These are phyloP conservation scores for Sebastolobus altivelis DNA, from an alignment of 2,797 vertebrate genomes.

Conservation along the genomic window DNA sequence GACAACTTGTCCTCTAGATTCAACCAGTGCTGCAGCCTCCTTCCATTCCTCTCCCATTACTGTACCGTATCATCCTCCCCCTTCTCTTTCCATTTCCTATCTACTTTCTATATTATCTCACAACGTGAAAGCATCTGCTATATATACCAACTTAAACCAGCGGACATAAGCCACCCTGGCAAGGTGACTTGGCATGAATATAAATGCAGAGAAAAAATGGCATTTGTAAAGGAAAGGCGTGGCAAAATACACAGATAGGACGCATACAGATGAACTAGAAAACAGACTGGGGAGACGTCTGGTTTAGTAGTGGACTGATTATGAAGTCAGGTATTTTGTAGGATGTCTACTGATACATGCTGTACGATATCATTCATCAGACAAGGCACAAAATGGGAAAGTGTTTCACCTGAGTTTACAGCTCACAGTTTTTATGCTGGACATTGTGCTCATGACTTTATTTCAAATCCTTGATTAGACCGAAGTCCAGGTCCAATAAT, in stretches of 20 bases:
- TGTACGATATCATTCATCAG: background rate
- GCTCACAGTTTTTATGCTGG: background rate
- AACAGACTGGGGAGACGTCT: conserved; percentile 4
- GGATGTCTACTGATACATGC: background rate
- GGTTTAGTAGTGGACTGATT: background rate
- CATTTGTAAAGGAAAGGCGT: conserved; percentile 32
- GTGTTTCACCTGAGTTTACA: background rate
- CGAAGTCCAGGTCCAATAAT: background rate
- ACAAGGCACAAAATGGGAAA: background rate
- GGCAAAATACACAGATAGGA: conserved; percentile 17
- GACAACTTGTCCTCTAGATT: background rate
- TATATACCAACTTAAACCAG: conserved; percentile 38
- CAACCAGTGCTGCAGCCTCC: background rate
- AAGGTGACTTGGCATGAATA: conserved; percentile 49
- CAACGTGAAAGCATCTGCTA: conserved; percentile 50
- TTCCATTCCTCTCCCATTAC: background rate
- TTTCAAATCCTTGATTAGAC: background rate
- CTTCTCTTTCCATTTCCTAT: background rate
- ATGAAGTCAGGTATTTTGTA: background rate
- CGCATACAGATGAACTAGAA: background rate
- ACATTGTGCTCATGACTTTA: background rate
- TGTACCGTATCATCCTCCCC: background rate
- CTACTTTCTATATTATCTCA: conserved; percentile 33
- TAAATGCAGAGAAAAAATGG: conserved; percentile 43
- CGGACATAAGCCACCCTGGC: conserved; percentile 47